phyloP scores from a whole-genome alignment of 2,113 vertebrate genomes.

The Accipiter virgatus region DNA sequence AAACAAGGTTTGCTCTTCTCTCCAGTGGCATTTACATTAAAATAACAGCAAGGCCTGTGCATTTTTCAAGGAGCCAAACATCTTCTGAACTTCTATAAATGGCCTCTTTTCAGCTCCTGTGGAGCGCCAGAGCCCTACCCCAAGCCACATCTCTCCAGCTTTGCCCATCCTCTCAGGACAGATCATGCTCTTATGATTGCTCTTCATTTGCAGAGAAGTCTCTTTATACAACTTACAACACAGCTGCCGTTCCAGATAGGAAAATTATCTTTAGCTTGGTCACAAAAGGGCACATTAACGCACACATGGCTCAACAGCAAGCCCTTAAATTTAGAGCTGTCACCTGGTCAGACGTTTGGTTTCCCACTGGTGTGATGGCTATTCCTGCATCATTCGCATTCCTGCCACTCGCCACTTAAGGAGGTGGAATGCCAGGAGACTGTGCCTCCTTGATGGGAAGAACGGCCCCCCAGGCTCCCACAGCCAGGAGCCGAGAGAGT shows the following conservation, averaged over 20 bases:
- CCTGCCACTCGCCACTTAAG: neutral
- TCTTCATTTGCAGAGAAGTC: neutral
- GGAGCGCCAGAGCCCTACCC: neutral
- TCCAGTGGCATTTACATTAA: neutral
- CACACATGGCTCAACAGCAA: neutral
- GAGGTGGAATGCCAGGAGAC: neutral
- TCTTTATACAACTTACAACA: neutral
- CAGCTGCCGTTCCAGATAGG: neutral
- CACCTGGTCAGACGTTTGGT: neutral
- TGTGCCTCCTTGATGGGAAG: neutral
- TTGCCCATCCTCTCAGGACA: neutral
- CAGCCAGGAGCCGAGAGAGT: neutral
- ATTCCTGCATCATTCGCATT: neutral
- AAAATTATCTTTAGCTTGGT: constrained; percentile 24
- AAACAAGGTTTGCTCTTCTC: neutral
- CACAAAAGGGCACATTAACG: constrained; percentile 6
- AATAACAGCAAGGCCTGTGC: neutral
- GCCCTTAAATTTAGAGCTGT: constrained; percentile 42
- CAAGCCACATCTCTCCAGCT: neutral
- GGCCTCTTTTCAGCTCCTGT: neutral
- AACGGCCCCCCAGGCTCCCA: neutral
- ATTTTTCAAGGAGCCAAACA: neutral
- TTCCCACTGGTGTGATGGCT: neutral
- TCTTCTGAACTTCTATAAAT: neutral
- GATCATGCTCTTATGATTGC: neutral